These are phyloP conservation scores for Lipotes vexillifer DNA, from an alignment of 2,113 vertebrate species.

Conservation along the genomic window DNA sequence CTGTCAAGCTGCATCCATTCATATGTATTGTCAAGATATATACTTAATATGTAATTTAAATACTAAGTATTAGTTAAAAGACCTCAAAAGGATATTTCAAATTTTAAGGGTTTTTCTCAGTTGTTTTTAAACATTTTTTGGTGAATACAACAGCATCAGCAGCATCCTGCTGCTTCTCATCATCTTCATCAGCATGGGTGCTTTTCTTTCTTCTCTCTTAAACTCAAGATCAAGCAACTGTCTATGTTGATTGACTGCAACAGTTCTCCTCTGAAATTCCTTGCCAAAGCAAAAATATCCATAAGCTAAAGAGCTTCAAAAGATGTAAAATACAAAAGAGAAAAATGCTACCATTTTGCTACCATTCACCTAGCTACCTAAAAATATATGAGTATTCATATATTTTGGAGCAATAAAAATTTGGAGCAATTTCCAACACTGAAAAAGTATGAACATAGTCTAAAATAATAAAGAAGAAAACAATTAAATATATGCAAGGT, in stretches of 20 bases:
- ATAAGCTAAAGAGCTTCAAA: not conserved
- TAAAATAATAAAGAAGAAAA: not conserved
- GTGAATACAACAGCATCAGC: not conserved
- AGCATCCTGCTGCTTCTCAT: not conserved
- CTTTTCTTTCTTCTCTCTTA: not conserved
- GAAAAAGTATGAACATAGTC: not conserved
- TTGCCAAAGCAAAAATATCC: not conserved
- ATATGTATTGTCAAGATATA: not conserved
- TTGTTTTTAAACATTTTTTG: not conserved
- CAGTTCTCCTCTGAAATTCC: not conserved
- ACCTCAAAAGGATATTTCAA: not conserved
- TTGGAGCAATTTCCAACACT: not conserved
- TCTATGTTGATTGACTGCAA: not conserved
- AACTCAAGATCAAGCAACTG: not conserved
- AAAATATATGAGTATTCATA: not conserved
- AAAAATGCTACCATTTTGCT: not conserved
- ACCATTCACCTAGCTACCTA: not conserved
- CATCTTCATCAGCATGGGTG: not conserved
- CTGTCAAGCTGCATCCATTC: not conserved
- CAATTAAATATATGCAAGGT: not conserved
- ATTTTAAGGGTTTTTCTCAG: not conserved
- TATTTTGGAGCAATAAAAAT: not conserved
- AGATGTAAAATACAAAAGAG: not conserved
- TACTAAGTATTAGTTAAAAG: not conserved
- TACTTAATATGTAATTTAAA: not conserved